These are phyloP conservation scores for Ctenodactylus gundi DNA, from an alignment of 2,113 vertebrate genomes.

Conservation along the genomic window DNA sequence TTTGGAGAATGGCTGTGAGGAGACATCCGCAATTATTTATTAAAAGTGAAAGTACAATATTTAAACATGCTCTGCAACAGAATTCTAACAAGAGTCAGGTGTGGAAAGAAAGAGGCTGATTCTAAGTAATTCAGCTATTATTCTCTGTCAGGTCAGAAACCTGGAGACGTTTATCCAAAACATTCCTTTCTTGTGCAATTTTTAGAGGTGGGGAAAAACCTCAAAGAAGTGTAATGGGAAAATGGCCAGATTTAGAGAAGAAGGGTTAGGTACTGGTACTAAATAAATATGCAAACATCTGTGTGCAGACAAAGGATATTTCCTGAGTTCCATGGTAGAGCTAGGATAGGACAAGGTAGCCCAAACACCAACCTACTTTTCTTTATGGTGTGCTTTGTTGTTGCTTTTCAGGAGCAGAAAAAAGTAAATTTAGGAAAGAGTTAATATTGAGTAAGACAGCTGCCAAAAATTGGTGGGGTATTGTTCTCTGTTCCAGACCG, in stretches of 20 bases:
- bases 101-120: background rate
- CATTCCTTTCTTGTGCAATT: background rate
- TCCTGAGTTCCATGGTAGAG: background rate
- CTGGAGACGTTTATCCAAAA: background rate
- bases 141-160: background rate
- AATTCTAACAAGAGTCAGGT: background rate
- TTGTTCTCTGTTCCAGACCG: background rate
- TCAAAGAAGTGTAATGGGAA: background rate
- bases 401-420: background rate
- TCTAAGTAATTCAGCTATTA: background rate
- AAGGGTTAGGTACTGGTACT: background rate
- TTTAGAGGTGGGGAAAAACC: background rate
- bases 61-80: constrained; percentile 15
- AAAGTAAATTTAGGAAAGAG: background rate
- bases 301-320: background rate
- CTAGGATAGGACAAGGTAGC: background rate
- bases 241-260: background rate
- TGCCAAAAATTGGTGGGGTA: background rate
- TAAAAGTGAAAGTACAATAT: constrained; percentile 7
- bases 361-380: background rate
- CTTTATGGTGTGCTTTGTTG: background rate
- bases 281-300: background rate
- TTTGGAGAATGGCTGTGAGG: constrained; percentile 23
- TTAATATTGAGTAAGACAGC: background rate
- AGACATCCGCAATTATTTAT: constrained; percentile 36